Conservation (phyloP, 2,113 vertebrate species). For the Sinocyclocheilus anshuiensis region DNA sequence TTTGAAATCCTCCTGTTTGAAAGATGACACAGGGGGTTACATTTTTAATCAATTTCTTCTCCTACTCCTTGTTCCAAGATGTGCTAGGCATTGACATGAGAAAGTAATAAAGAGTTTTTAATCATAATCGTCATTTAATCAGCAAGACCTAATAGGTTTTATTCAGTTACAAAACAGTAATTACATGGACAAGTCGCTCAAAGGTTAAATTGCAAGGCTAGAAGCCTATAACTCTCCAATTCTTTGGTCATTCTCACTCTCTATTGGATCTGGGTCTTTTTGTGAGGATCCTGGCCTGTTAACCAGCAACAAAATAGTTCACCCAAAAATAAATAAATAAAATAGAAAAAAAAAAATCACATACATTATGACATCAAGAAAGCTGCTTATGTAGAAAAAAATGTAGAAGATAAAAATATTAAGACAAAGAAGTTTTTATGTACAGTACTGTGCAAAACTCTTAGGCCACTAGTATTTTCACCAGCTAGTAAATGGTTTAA, state of each 20-base stretch:
- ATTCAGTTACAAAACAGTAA: background rate
- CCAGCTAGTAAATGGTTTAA: too few relatives aligned
- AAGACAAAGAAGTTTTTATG: too few relatives aligned
- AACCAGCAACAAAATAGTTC: background rate
- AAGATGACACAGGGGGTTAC: slow-evolving; percentile 30
- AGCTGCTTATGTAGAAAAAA: too few relatives aligned
- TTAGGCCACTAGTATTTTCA: too few relatives aligned
- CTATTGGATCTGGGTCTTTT: background rate
- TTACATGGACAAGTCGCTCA: background rate
- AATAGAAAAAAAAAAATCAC: too few relatives aligned
- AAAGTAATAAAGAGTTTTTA: background rate
- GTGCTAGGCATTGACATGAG: background rate
- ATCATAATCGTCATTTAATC: slow-evolving; percentile 14
- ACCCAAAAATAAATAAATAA: too few relatives aligned
- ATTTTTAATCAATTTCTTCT: slow-evolving; percentile 36
- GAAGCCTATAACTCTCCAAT: background rate
- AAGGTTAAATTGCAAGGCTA: background rate
- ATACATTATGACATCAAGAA: too few relatives aligned
- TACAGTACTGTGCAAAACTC: too few relatives aligned
- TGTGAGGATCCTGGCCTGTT: background rate
- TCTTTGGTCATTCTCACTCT: background rate
- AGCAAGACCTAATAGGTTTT: background rate
- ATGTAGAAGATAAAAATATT: too few relatives aligned
- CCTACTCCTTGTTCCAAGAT: background rate
- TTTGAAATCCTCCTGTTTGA: slow-evolving; percentile 36